Base-by-base conservation (phyloP, 2,113 vertebrate species). In the Cynopterus brachyotis region DNA sequence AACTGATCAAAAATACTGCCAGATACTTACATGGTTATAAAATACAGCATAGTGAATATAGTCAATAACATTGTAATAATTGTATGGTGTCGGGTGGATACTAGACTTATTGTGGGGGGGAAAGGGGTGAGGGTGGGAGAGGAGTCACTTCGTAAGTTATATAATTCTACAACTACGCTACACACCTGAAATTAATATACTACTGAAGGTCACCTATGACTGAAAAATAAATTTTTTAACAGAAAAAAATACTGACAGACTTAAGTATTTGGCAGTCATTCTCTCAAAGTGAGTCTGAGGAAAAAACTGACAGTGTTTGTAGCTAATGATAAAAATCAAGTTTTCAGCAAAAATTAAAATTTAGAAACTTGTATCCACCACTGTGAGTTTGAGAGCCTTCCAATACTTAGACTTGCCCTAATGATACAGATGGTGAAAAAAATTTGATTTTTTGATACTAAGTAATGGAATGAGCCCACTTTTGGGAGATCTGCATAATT, bases 41-140 rank as follows among this genome's bases (percentile, higher is more conserved):
- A 59, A 24, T 26, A 59, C 24, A 59, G 57, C 57, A 59, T 59
- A 59, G 9, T 22, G 57, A 10, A 9, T 22, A 59, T 2, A 59
- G 57, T 59, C 8, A 59, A 8, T 59, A 59, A 24, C 24, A 59
- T 15, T 50, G 47, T 59, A 9, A 59, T 9, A 59, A 59, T 22
- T 80, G 35, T 59, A 59, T 40, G 72, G 72, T 75, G 45, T 45
- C 30, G 50, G 16, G 30, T 50, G 35, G 53, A 15, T 59, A 40
- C 53, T 80, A 80, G 8, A 59, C 7, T 59, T 59, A 80, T 28
- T 53, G 47, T 6, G 50, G 32, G 32, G 35, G 53, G 2, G 13
- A 0, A 13, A 3, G 47, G 13, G 2, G 13, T 2, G 47, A 3
- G 47, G 47, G 47, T 6, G 42, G 42, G 42, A 7, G 5, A 6